These are phyloP conservation scores for Gryon sp. DNA, from an alignment of 1,140 invertebrate species.

Conservation along the genomic window DNA sequence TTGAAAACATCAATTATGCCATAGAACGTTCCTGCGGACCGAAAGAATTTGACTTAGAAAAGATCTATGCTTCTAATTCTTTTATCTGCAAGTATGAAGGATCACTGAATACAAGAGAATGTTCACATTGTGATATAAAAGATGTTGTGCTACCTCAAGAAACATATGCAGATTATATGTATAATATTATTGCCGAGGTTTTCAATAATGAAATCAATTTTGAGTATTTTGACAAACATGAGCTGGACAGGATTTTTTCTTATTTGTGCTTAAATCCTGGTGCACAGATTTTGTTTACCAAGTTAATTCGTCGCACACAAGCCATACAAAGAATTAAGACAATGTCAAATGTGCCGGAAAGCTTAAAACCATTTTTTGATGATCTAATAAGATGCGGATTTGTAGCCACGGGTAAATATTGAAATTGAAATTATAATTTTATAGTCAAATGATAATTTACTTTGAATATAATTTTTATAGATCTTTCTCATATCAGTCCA, in stretches of 20 bases:
- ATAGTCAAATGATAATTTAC: conserved; percentile 1
- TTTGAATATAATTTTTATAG: conserved; percentile 33
- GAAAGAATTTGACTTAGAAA: conserved; percentile 68
- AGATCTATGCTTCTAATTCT: conserved; percentile 60
- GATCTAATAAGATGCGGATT: conserved; percentile 63
- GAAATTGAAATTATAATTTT: conserved; percentile 1
- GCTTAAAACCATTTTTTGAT: conserved; percentile 57
- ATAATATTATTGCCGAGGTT: conserved; percentile 62
- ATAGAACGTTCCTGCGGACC: conserved; percentile 58
- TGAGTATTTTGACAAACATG: conserved; percentile 69
- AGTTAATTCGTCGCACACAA: conserved; percentile 70
- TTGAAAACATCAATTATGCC: conserved; percentile 70
- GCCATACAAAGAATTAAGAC: conserved; percentile 59
- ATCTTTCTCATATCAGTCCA: conserved; percentile 46
- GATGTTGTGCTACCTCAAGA: conserved; percentile 64
- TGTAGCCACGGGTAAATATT: conserved; percentile 57
- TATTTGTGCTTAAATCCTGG: conserved; percentile 59
- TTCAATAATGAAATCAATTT: conserved; percentile 71
- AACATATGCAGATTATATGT: conserved; percentile 62
- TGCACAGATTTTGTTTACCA: conserved; percentile 69
- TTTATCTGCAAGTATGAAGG: conserved; percentile 53
- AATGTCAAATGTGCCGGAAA: conserved; percentile 19
- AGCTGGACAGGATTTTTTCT: conserved; percentile 67
- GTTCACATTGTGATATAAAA: conserved; percentile 59
- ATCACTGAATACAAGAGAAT: conserved; percentile 36